Evolutionary conservation across 92 coral and sea anemone genomes (phyloP).

Genomic region (Epizoanthus stellaris): DNA sequence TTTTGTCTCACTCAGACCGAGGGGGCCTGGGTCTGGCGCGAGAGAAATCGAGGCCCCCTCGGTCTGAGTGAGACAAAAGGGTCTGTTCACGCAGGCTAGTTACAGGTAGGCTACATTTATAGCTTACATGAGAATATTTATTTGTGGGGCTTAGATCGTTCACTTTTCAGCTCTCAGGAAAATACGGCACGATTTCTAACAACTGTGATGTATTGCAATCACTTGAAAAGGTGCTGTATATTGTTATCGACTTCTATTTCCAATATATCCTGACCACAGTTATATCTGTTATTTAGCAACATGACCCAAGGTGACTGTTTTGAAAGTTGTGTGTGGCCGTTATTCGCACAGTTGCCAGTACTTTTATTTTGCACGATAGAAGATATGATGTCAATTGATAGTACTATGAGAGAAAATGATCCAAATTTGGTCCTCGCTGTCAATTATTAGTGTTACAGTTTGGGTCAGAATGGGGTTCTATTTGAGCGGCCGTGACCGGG

Average conservation of each 20-base stretch:
- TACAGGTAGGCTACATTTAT: no score
- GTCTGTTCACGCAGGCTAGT: no score
- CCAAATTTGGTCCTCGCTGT: conserved; percentile 22
- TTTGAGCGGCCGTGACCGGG: conserved; percentile 29
- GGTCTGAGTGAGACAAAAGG: no score
- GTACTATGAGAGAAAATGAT: conserved; percentile 28
- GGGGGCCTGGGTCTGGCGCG: no score
- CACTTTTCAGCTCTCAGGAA: background rate
- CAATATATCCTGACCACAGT: conserved; percentile 2
- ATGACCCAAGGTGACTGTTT: conserved; percentile 20
- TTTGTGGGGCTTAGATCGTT: background rate
- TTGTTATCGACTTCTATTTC: conserved; percentile 13
- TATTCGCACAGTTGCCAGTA: conserved; percentile 51
- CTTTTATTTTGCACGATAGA: conserved; percentile 28
- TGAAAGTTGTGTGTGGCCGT: conserved; percentile 50
- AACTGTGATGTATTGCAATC: conserved; percentile 3
- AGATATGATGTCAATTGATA: conserved; percentile 26
- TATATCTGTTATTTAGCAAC: conserved; percentile 5
- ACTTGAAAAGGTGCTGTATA: background rate
- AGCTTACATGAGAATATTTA: background rate
- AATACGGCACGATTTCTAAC: conserved; percentile 21
- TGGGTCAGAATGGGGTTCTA: conserved; percentile 17
- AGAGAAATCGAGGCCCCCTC: no score
- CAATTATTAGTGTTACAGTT: conserved; percentile 9
- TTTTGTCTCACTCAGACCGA: no score